Base-by-base conservation (phyloP, 2,113 vertebrate species). In the Saccopteryx leptura region DNA sequence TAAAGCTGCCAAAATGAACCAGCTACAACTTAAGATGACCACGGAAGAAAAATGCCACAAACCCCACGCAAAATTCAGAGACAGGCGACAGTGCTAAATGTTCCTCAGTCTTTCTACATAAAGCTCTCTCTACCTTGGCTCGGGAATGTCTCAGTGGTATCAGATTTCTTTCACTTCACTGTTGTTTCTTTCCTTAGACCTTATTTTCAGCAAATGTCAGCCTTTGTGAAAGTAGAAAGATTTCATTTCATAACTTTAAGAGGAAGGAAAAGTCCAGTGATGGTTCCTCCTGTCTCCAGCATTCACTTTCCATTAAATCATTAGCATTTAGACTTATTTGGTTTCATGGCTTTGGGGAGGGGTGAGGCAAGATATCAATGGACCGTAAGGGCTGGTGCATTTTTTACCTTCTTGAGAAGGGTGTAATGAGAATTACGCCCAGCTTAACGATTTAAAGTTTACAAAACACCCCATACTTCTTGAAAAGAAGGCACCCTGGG, bases 371-470 rank as follows among this genome's bases (percentile, higher is more conserved):
- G 31, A 46, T 69, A 86, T 65, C 79, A 33, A 63, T 10, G 52
- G 24, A 46, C 66, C 52, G 56, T 13, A 69, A 90, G 3, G 14
- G 31, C 8, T 23, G 66, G 54, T 71, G 54, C 63, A 21, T 90
- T 86, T 96, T 86, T 84, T 21, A 39, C 68, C 52, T 84, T 14
- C 69, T 7, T 91, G 80, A n/a, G 71, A 80, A 80, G 46, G 87
- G 60, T 33, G 24, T 88, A 12, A 72, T 19, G 12, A 82, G 74
- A 54, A 86, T 66, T 52, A 82, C 58, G 82, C 60, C 91, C 78
- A 52, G 93, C 33, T 96, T 84, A 95, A 83, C 0, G n/a, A 94
- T 61, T 95, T 89, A 82, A 83, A 88, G 54, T 90, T 61, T 86
- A 26, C 28, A 68, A 83, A 63, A 81, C 15, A 71, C 78, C 14